These are phyloP conservation scores for Entomobrya multifasciata DNA, from an alignment of 2,888 invertebrate genomes.

Conservation along the genomic window DNA sequence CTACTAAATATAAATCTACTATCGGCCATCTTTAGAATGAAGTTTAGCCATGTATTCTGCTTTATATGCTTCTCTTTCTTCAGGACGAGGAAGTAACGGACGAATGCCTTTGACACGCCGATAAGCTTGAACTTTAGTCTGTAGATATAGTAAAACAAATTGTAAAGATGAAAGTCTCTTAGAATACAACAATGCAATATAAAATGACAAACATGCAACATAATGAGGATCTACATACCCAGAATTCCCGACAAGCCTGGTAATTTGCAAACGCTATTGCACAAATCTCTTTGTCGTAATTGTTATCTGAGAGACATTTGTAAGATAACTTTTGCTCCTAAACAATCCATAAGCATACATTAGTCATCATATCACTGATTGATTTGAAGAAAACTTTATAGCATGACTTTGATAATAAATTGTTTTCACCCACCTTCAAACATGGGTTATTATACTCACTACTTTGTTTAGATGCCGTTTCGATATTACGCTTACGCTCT, in stretches of 20 bases:
- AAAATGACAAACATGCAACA: too few species aligned
- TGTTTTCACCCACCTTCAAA: conserved; percentile 64
- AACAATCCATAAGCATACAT: conserved; percentile 79
- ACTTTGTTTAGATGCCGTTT: conserved; percentile 69
- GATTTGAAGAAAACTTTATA: too few species aligned
- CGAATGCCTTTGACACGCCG: conserved; percentile 85
- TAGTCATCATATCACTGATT: too few species aligned
- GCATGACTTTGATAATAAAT: too few species aligned
- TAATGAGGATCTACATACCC: conserved; percentile 88
- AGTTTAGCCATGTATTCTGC: conserved; percentile 82
- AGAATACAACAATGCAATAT: too few species aligned
- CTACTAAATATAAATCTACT: background rate
- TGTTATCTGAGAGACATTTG: conserved; percentile 87
- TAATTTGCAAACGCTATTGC: conserved; percentile 88
- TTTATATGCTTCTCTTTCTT: conserved; percentile 87
- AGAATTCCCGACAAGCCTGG: conserved; percentile 89
- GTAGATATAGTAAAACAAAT: conserved; percentile 79
- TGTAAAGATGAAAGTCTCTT: background rate
- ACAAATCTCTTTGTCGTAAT: conserved; percentile 87
- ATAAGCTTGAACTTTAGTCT: conserved; percentile 84
- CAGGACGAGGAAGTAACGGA: conserved; percentile 87
- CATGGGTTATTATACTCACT: conserved; percentile 77
- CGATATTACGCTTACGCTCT: conserved; percentile 69
- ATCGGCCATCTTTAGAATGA: conserved; percentile 13
- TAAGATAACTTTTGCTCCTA: conserved; percentile 89